Evolutionary conservation across 2,113 vertebrate genomes (phyloP).

Genomic region (Semicossyphus pulcher): DNA sequence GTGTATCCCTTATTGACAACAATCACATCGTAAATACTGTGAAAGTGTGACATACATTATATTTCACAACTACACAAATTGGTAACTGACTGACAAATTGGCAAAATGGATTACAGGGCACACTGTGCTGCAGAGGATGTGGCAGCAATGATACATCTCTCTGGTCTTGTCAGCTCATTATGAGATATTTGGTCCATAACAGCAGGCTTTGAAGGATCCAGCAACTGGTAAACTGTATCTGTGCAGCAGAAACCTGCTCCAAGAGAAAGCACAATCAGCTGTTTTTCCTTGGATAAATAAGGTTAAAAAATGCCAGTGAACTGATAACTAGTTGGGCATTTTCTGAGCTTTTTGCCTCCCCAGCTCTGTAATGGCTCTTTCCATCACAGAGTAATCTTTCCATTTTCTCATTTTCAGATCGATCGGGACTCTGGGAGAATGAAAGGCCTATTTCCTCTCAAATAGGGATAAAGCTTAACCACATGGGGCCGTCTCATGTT

Average conservation of each 20-base stretch:
- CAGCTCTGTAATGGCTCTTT: slow-evolving; percentile 62
- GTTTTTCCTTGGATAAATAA: slow-evolving; percentile 43
- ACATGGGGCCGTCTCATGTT: slow-evolving; percentile 64
- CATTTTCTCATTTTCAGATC: slow-evolving; percentile 77
- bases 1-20: too few species aligned
- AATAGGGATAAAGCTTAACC: slow-evolving; percentile 73
- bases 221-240: neutral
- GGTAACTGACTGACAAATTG: neutral
- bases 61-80: neutral
- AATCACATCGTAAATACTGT: neutral
- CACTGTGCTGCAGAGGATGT: neutral
- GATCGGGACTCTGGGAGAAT: slow-evolving; percentile 69
- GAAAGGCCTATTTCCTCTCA: slow-evolving; percentile 73
- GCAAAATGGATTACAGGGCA: neutral
- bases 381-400: slow-evolving; percentile 74
- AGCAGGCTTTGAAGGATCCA: slow-evolving; percentile 19
- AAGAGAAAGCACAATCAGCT: slow-evolving; percentile 19
- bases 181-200: slow-evolving; percentile 12
- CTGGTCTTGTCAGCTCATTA: neutral
- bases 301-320: slow-evolving; percentile 34
- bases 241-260: neutral
- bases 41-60: neutral
- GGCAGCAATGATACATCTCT: neutral
- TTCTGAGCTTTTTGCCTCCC: slow-evolving; percentile 48
- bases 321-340: slow-evolving; percentile 63